Percentiles rank a stretch among this genome's conserved stretches.
Conservation (phyloP, 2,797 vertebrate genomes). For the Octomys mimax region DNA sequence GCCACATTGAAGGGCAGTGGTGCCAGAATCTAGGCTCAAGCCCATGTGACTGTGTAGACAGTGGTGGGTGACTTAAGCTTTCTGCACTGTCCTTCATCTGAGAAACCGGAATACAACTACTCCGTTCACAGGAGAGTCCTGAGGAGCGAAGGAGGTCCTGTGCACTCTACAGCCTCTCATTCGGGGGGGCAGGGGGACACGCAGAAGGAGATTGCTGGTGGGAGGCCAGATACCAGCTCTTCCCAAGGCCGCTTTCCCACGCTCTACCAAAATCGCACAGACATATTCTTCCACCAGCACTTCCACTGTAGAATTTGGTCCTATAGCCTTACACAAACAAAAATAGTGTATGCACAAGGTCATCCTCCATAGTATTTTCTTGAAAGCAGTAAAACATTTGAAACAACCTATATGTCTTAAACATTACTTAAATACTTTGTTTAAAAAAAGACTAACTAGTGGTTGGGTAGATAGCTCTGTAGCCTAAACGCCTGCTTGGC, state of each 20-base stretch:
- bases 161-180: neutral
- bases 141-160: neutral
- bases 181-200: rapidly evolving
- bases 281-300: neutral
- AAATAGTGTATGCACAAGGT: neutral
- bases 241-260: neutral
- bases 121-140: neutral
- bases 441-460: neutral
- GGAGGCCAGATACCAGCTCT: neutral
- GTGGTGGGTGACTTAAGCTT: neutral
- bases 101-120: neutral
- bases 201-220: neutral
- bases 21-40: neutral
- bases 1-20: neutral
- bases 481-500: too few relatives aligned
- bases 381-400: neutral
- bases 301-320: neutral
- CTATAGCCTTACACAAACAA: neutral
- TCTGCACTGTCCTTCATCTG: conserved; percentile 1
- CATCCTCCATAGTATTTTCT: neutral
- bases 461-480: too few relatives aligned
- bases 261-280: neutral
- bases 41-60: neutral
- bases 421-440: neutral
- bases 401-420: neutral